Conservation (phyloP, 2,113 vertebrate species). For the Podarcis cretensis region DNA sequence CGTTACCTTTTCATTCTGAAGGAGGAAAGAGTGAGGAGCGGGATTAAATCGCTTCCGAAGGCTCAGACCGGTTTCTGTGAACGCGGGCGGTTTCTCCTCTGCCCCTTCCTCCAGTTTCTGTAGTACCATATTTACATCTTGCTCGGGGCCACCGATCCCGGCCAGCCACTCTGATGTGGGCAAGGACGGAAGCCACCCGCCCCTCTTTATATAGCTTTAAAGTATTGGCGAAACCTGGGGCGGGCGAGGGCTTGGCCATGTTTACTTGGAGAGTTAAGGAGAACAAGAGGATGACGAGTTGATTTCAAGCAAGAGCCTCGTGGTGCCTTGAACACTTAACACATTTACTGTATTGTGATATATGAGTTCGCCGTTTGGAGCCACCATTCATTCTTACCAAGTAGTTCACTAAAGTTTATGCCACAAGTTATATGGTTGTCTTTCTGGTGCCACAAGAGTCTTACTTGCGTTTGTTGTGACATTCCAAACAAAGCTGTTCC, state of each 20-base stretch:
- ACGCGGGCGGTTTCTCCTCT: too few species aligned
- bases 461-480: neutral
- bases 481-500: neutral
- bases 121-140: neutral
- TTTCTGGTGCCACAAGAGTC: neutral
- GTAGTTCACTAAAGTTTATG: neutral
- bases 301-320: neutral
- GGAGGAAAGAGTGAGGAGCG: neutral
- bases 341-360: neutral
- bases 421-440: neutral
- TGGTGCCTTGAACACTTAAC: neutral
- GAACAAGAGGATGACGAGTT: too few species aligned
- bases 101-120: too few species aligned
- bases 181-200: neutral
- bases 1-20: too few species aligned
- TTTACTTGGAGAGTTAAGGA: neutral
- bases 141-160: too few species aligned
- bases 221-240: neutral
- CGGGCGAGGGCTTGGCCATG: neutral
- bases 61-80: fast-evolving
- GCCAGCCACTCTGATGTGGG: neutral
- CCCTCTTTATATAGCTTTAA: too few species aligned
- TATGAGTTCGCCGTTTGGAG: neutral
- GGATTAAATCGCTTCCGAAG: neutral
- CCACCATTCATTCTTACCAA: neutral